Conservation (phyloP, 2,888 invertebrate species). For the Halocaridina rubra region DNA sequence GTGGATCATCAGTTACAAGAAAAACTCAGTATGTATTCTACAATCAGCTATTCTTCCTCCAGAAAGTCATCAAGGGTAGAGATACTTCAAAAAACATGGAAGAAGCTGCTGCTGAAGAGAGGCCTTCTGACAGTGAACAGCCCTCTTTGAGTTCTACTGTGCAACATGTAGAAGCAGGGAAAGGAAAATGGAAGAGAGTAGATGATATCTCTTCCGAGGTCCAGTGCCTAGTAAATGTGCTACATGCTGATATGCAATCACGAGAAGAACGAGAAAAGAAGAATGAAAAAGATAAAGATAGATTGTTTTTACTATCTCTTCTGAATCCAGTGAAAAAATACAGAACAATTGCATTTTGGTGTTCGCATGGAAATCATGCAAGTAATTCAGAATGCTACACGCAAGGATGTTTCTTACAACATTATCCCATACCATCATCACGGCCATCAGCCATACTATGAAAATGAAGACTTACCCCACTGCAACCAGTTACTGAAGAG, state of each 20-base stretch:
- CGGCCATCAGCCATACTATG: no score
- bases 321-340: slow-evolving; percentile 25
- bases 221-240: slow-evolving; percentile 17
- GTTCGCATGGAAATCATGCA: slow-evolving; percentile 32
- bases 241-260: slow-evolving; percentile 4
- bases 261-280: slow-evolving; percentile 6
- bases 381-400: slow-evolving; percentile 5
- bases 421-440: no score
- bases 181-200: slow-evolving; percentile 14
- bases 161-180: not conserved
- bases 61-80: not conserved
- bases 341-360: slow-evolving; percentile 24
- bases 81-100: slow-evolving; percentile 8
- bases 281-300: slow-evolving; percentile 18
- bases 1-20: slow-evolving; percentile 11
- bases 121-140: slow-evolving; percentile 11
- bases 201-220: slow-evolving; percentile 12
- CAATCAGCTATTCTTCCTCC: slow-evolving; percentile 18
- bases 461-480: no score
- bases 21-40: slow-evolving; percentile 23
- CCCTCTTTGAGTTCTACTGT: not conserved
- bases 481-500: no score
- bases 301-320: slow-evolving; percentile 27
- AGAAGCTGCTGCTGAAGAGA: slow-evolving; percentile 18
- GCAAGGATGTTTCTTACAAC: no score